phyloP scores from a whole-genome alignment of 1,140 invertebrate species.

The Laupala kohalensis region DNA sequence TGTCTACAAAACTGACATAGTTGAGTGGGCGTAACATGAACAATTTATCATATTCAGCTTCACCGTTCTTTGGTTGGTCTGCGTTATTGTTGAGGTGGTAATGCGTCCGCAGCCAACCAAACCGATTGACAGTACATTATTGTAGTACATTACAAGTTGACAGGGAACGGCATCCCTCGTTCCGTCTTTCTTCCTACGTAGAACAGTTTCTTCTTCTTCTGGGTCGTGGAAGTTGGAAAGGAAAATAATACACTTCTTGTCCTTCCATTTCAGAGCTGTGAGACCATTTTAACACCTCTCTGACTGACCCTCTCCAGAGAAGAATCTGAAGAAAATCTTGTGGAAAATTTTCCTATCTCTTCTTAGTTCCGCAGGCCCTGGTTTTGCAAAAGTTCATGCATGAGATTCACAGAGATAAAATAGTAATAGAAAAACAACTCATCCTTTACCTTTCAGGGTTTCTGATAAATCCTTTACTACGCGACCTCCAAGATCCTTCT shows the following conservation, averaged over 20 bases:
- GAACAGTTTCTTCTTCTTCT: background rate
- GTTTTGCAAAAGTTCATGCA: background rate
- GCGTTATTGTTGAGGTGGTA: slow-evolving; percentile 9
- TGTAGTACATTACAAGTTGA: slow-evolving; percentile 20
- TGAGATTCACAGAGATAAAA: background rate
- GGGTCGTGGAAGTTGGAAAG: slow-evolving; percentile 26
- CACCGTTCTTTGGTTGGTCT: slow-evolving; percentile 7
- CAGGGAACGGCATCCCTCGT: background rate
- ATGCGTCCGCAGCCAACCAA: slow-evolving; percentile 24
- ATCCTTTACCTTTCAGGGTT: slow-evolving; percentile 20
- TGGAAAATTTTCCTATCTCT: slow-evolving; percentile 2
- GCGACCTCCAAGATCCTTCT: slow-evolving; percentile 18
- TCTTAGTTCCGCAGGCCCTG: slow-evolving; percentile 1
- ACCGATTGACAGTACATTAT: slow-evolving; percentile 26
- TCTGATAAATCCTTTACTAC: slow-evolving; percentile 23
- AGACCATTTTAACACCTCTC: slow-evolving; percentile 23
- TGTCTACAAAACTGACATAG: slow-evolving; percentile 18
- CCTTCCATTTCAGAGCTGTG: slow-evolving; percentile 27
- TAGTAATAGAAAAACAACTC: slow-evolving; percentile 22
- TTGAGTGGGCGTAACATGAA: slow-evolving; percentile 17
- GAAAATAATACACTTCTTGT: slow-evolving; percentile 26
- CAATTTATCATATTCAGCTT: slow-evolving; percentile 16
- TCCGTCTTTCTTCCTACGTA: slow-evolving; percentile 4
- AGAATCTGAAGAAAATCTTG: background rate
- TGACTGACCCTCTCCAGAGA: background rate